Evolutionary conservation across 92 coral and sea anemone species (phyloP), one percentile per base, ranked within the genome.

Genomic region (Blastomussa wellsi): DNA sequence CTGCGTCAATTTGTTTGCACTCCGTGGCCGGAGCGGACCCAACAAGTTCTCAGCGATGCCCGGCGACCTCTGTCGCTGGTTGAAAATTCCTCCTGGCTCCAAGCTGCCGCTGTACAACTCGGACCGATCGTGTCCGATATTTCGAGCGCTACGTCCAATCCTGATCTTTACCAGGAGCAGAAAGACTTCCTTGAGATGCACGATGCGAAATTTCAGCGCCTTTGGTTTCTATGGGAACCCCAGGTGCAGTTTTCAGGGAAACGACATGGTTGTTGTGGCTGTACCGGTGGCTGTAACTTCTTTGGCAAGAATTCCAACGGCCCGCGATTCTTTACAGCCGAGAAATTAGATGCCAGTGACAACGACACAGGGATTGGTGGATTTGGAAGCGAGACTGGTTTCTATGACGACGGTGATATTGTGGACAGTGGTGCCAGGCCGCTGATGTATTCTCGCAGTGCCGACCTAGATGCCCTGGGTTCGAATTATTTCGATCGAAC

Each of bases 181-280:
- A 95, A 89, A 73, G 95, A 87, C 62, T 97, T 97, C 87, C 93
- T 97, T 35, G 92, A 93, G 82, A 84, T 89, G 86, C 99, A 97
- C 82, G 99, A 97, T 77, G 85, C 82, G 19, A 86, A 82, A 75
- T 82, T 81, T 41, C 95, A 91, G 74, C 92, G 99, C 72, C 89
- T 97, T 17, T 97, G 99, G 99, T 97, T 97, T 84, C 89, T 97
- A 37, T 97, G 99, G 99, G 87, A 92, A 86, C 92, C 90, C 52
- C 78, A 79, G 41, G 95, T 84, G 38, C 72, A 81, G 74, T 67
- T 67, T 24, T 88, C 90, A 2, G 51, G 80, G 79, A 92, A 86
- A 42, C 80, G 92, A 39, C 87, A 80, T 41, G 92, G 90, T 9
- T 91, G 90, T 14, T 97, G 99, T 71, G 99, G 97, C 42, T 97